phyloP scores from a whole-genome alignment of 2,888 invertebrate genomes.

The Cephus sareptanus region DNA sequence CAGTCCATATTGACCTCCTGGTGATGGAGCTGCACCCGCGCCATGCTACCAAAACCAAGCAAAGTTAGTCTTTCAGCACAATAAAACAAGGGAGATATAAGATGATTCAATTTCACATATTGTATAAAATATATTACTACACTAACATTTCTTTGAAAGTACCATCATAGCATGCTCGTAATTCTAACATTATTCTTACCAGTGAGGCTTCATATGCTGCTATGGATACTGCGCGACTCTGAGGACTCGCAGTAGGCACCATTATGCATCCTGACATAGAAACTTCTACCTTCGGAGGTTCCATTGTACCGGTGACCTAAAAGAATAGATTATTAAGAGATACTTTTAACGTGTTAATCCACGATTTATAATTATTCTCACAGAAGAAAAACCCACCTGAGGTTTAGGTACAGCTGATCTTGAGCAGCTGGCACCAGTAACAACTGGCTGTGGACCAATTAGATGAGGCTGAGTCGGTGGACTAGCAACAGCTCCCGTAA shows the following conservation, averaged over 20 bases:
- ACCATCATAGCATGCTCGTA: conserved; percentile 5
- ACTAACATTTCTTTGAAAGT: not conserved
- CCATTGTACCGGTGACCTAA: conserved; percentile 63
- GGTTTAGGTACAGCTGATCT: conserved; percentile 52
- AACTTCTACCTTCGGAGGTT: conserved; percentile 70
- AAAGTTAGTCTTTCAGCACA: conserved; percentile 41
- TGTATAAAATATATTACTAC: not conserved
- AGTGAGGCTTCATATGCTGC: conserved; percentile 75
- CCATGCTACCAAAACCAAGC: conserved; percentile 63
- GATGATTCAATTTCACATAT: conserved; percentile 5
- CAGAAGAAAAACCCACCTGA: conserved; percentile 30
- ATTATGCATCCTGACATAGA: conserved; percentile 69
- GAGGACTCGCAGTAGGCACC: conserved; percentile 69
- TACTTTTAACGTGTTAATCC: not conserved
- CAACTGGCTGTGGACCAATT: conserved; percentile 65
- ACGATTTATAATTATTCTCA: not conserved
- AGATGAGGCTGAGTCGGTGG: conserved; percentile 69
- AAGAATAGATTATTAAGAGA: not conserved
- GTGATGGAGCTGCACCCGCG: conserved; percentile 58
- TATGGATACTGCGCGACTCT: conserved; percentile 71
- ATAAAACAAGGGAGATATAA: conserved; percentile 10
- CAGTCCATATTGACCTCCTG: conserved; percentile 62
- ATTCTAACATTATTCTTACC: conserved; percentile 71
- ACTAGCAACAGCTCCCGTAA: conserved; percentile 70
- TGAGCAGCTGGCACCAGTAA: conserved; percentile 62